Conservation (phyloP, 2,113 vertebrate species). For the Aegotheles bennettii region DNA sequence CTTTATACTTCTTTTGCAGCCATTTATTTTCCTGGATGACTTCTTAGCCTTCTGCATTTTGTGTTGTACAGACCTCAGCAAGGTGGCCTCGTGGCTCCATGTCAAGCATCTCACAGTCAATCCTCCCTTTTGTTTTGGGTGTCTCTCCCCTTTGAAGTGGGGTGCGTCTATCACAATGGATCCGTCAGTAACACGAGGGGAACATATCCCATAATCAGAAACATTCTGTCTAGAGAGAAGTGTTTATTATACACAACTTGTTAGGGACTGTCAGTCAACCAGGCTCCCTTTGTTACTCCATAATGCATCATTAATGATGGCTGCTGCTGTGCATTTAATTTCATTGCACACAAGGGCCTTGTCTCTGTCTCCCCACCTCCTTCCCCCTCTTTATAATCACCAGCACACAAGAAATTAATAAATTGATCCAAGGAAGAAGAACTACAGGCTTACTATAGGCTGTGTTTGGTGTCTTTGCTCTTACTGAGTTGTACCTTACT, state of each 20-base stretch:
- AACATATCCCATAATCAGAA: constrained; percentile 60
- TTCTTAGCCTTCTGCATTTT: background rate
- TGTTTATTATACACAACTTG: constrained; percentile 66
- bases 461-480: background rate
- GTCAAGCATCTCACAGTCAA: constrained; percentile 46
- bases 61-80: background rate
- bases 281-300: constrained; percentile 49
- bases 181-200: constrained; percentile 19
- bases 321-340: constrained; percentile 63
- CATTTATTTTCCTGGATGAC: background rate
- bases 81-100: constrained; percentile 11
- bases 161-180: constrained; percentile 30
- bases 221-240: constrained; percentile 44
- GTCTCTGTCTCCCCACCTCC: constrained; percentile 6
- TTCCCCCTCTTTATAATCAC: constrained; percentile 20
- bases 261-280: constrained; percentile 58
- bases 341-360: constrained; percentile 56
- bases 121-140: constrained; percentile 50
- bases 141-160: constrained; percentile 49
- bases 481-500: background rate
- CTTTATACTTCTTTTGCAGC: background rate
- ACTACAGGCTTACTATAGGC: background rate
- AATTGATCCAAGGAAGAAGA: background rate
- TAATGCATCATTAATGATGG: constrained; percentile 68
- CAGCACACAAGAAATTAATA: constrained; percentile 50